Conservation (phyloP, 2,797 vertebrate species). For the Eospalax fontanierii region DNA sequence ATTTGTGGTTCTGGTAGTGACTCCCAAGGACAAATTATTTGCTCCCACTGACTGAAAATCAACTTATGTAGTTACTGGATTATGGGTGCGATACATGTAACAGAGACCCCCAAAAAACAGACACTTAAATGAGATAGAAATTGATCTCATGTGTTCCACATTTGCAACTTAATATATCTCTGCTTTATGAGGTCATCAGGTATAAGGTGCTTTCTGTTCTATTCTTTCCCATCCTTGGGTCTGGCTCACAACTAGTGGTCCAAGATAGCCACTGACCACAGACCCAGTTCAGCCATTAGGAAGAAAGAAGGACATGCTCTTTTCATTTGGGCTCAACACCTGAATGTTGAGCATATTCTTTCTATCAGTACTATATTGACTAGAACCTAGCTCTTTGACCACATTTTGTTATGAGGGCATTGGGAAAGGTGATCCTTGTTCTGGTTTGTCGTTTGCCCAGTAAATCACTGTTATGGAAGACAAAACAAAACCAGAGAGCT, state of each 20-base stretch:
- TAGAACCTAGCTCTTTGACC: too few relatives aligned
- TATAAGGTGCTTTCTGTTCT: background rate
- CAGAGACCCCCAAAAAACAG: background rate
- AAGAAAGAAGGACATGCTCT: background rate
- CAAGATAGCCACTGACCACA: background rate
- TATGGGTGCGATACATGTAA: background rate
- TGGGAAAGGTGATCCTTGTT: constrained; percentile 43
- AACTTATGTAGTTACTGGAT: constrained; percentile 3
- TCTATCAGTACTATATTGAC: too few relatives aligned
- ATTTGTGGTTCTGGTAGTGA: constrained; percentile 28
- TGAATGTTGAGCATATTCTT: constrained; percentile 14
- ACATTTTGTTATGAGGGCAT: too few relatives aligned
- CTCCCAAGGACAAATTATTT: constrained; percentile 28
- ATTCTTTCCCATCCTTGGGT: background rate
- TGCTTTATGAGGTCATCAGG: background rate
- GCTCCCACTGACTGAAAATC: constrained; percentile 49
- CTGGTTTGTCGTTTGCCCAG: background rate
- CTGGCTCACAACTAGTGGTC: background rate
- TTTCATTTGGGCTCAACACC: constrained; percentile 25
- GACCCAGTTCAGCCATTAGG: background rate
- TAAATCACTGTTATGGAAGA: constrained; percentile 26
- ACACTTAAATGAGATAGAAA: background rate
- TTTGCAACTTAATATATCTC: background rate
- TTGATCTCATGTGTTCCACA: background rate
- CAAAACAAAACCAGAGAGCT: too few relatives aligned